Conservation (phyloP, 2,797 vertebrate genomes). For the Megalops cyprinoides region DNA sequence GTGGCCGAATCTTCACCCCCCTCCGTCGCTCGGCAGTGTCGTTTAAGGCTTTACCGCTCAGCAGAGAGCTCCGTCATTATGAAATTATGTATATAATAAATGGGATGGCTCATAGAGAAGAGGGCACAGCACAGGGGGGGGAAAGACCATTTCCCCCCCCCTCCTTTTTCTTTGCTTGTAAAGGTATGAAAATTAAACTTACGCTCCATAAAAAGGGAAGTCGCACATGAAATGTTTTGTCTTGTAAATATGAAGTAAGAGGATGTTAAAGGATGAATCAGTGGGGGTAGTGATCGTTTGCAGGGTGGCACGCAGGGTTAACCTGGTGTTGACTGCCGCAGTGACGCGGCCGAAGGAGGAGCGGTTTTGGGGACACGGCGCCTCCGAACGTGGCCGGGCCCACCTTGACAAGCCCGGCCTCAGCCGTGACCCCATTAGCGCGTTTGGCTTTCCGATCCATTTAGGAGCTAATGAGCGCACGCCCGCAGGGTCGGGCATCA, state of each 20-base stretch:
- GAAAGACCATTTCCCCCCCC: no score
- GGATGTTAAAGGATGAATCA: not conserved
- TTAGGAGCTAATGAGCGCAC: conserved; percentile 53
- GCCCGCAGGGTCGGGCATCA: conserved; percentile 40
- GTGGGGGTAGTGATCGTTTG: not conserved
- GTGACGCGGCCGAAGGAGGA: no score
- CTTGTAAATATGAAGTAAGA: no score
- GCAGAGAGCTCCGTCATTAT: not conserved
- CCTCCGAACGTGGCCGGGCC: not conserved
- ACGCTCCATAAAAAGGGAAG: no score
- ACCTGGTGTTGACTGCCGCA: no score
- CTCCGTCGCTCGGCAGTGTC: not conserved
- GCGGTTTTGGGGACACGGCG: no score
- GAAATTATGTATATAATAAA: not conserved
- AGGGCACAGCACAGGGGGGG: not conserved
- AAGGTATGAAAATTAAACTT: no score
- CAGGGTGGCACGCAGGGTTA: no score
- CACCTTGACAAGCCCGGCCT: conserved; percentile 46
- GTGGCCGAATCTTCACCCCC: not conserved
- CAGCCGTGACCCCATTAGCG: conserved; percentile 49
- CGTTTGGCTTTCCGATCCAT: conserved; percentile 40
- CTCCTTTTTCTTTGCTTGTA: no score
- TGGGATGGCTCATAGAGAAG: not conserved
- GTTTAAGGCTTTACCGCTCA: not conserved
- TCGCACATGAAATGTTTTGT: no score